Conservation (phyloP, 2,113 vertebrate species). For the Nettapus auritus region DNA sequence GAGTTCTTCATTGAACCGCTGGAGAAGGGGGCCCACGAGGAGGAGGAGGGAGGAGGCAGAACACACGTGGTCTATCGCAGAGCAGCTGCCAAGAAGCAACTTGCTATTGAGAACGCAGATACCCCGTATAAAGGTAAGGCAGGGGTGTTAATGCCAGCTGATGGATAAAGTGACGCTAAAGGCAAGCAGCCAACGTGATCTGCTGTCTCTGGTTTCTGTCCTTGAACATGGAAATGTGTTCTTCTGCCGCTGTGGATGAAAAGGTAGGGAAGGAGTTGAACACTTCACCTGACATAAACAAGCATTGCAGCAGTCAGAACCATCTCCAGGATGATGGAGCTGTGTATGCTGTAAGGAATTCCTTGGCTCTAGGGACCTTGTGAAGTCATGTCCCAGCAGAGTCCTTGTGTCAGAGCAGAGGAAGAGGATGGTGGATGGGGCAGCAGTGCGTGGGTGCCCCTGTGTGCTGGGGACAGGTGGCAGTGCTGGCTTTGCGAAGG, state of each 20-base stretch:
- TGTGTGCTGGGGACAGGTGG: neutral
- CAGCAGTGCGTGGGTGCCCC: neutral
- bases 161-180: neutral
- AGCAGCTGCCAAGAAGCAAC: slow-evolving; percentile 80
- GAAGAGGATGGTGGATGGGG: neutral
- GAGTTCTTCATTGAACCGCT: slow-evolving; percentile 98
- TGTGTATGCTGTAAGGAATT: neutral
- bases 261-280: neutral
- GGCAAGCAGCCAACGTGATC: neutral
- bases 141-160: neutral
- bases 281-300: neutral
- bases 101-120: slow-evolving; percentile 61
- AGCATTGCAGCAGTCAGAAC: neutral
- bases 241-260: neutral
- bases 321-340: neutral
- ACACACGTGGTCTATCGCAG: slow-evolving; percentile 93
- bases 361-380: neutral
- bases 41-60: slow-evolving; percentile 81
- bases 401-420: neutral
- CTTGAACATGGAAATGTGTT: neutral
- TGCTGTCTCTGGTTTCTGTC: neutral
- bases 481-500: neutral
- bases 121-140: slow-evolving; percentile 87
- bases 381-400: accelerated
- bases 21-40: slow-evolving; percentile 81